Conservation (phyloP, 2,797 vertebrate species). For the Capromys pilorides region DNA sequence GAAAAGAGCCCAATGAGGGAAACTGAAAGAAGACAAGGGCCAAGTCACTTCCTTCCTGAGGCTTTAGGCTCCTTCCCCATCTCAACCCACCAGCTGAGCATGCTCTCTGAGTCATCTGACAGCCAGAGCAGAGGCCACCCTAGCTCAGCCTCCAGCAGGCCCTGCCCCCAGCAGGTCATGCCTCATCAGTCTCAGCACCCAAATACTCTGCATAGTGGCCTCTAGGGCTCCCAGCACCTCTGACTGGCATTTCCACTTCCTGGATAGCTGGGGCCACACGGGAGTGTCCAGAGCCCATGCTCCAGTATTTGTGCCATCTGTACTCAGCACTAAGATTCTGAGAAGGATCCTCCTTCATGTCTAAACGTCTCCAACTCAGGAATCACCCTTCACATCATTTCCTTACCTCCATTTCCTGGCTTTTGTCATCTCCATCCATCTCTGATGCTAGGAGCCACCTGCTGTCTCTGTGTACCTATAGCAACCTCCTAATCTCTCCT, state of each 20-base stretch:
- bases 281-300: background rate
- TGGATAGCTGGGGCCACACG: background rate
- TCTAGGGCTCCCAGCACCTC: background rate
- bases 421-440: background rate
- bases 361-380: background rate
- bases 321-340: background rate
- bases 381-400: background rate
- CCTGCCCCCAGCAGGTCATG: background rate
- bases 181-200: background rate
- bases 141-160: background rate
- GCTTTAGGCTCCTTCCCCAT: constrained; percentile 7
- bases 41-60: background rate
- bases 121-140: background rate
- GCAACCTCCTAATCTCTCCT: background rate
- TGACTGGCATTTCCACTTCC: background rate
- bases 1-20: background rate
- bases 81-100: background rate
- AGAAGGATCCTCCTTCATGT: background rate
- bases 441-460: background rate
- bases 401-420: background rate
- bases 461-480: background rate
- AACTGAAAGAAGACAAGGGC: constrained; percentile 32
- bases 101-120: background rate
- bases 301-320: background rate
- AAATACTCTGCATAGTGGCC: background rate